phyloP scores from a whole-genome alignment of 1,140 invertebrate genomes.

The Homarus americanus region DNA sequence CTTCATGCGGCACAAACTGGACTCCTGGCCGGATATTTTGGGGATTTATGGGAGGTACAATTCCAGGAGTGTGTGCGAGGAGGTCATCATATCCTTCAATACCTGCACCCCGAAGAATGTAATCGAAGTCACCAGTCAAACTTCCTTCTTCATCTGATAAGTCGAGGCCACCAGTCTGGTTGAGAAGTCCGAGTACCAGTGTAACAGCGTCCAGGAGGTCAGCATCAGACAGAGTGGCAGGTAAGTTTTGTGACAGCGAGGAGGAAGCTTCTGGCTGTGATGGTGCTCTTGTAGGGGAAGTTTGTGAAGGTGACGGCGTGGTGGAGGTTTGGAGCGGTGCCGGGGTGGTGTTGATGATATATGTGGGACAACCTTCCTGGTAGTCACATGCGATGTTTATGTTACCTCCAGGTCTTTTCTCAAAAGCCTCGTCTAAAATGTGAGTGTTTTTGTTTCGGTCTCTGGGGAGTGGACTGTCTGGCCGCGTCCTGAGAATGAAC shows the following conservation, averaged over 20 bases:
- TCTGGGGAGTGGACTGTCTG: not conserved
- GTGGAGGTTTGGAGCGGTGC: not conserved
- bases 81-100: not conserved
- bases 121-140: conserved; percentile 1
- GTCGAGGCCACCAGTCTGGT: not conserved
- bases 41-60: not conserved
- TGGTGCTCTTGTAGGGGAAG: not conserved
- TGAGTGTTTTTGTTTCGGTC: not conserved
- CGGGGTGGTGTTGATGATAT: conserved; percentile 48
- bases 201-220: conserved; percentile 16
- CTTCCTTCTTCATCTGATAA: not conserved
- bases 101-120: not conserved
- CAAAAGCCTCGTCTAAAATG: conserved; percentile 23
- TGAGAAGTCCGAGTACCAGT: not conserved
- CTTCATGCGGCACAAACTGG: not conserved
- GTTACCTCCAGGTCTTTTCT: conserved; percentile 26
- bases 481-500: conserved; percentile 40
- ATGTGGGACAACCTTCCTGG: conserved; percentile 36
- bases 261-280: not conserved
- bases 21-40: conserved; percentile 35
- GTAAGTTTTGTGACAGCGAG: not conserved
- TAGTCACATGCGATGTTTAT: conserved; percentile 37
- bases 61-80: conserved; percentile 2
- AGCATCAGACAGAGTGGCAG: no score
- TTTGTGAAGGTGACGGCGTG: not conserved